A percentile compares a stretch with the other conserved stretches of the same genome.
Evolutionary conservation across 2,888 invertebrate species (phyloP).

Genomic region (Cistogaster globosa): DNA sequence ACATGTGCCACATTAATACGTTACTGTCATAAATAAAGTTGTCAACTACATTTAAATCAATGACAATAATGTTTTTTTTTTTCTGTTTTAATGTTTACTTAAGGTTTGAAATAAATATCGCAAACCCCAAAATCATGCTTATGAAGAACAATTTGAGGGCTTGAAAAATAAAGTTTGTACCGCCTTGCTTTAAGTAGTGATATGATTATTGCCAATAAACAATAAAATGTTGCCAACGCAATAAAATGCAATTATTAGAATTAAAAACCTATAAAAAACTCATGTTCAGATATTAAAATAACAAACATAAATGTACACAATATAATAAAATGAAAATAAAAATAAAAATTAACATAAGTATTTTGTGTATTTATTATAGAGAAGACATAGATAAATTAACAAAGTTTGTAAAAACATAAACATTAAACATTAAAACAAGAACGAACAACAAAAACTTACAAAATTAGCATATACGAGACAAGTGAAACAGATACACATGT

Average conservation of each 20-base stretch:
- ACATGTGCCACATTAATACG: conserved; percentile 48
- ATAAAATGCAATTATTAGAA: conserved; percentile 74
- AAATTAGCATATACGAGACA: conserved; percentile 63
- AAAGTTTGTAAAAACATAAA: conserved; percentile 43
- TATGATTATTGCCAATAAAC: conserved; percentile 74
- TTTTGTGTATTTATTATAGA: not conserved
- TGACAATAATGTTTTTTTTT: conserved; percentile 62
- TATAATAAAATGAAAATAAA: conserved; percentile 15
- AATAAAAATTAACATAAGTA: conserved; percentile 34
- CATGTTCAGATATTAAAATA: conserved; percentile 53
- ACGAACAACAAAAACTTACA: conserved; percentile 1
- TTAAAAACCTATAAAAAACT: conserved; percentile 74
- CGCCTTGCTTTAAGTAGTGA: conserved; percentile 4
- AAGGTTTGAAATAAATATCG: conserved; percentile 6
- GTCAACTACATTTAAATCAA: conserved; percentile 70
- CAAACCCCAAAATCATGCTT: not conserved
- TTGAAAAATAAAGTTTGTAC: not conserved
- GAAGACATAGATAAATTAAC: conserved; percentile 60
- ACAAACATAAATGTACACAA: conserved; percentile 29
- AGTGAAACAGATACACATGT: conserved; percentile 30
- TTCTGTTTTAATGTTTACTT: conserved; percentile 60
- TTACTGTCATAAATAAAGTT: conserved; percentile 51
- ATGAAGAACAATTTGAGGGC: not conserved
- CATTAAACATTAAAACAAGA: conserved; percentile 5
- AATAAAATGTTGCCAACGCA: conserved; percentile 75